These are phyloP conservation scores for Isichthys henryi DNA, from an alignment of 2,113 vertebrate genomes.

Conservation along the genomic window DNA sequence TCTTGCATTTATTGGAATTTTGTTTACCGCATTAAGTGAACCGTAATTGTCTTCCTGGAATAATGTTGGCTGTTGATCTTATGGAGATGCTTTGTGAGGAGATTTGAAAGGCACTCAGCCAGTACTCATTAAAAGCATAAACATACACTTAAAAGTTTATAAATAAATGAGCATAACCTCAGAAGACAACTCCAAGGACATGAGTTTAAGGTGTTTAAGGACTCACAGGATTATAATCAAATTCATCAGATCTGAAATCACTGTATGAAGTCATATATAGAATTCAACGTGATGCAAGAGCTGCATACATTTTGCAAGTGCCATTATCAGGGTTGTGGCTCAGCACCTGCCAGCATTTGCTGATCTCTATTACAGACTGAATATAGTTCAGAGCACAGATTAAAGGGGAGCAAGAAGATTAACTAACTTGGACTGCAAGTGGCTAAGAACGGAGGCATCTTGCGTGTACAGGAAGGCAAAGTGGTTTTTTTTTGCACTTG, in stretches of 20 bases:
- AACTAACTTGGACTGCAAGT: neutral
- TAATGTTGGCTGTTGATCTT: neutral
- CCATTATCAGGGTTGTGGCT: neutral
- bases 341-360: neutral
- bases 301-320: neutral
- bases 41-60: slow-evolving; percentile 5
- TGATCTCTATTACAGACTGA: neutral
- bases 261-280: neutral
- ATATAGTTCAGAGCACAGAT: neutral
- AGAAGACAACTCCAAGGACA: slow-evolving; percentile 32
- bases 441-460: neutral
- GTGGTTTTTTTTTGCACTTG: neutral
- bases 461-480: neutral
- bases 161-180: slow-evolving; percentile 45
- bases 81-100: neutral
- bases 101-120: neutral
- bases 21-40: neutral
- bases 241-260: slow-evolving; percentile 15
- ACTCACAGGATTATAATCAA: slow-evolving; percentile 16
- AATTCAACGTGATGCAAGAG: neutral
- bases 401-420: neutral
- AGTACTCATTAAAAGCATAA: neutral
- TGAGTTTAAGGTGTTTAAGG: neutral
- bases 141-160: slow-evolving; percentile 16
- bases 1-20: neutral